These are phyloP conservation scores for Ceuthmochares aereus DNA, from an alignment of 2,113 vertebrate genomes.

Conservation along the genomic window DNA sequence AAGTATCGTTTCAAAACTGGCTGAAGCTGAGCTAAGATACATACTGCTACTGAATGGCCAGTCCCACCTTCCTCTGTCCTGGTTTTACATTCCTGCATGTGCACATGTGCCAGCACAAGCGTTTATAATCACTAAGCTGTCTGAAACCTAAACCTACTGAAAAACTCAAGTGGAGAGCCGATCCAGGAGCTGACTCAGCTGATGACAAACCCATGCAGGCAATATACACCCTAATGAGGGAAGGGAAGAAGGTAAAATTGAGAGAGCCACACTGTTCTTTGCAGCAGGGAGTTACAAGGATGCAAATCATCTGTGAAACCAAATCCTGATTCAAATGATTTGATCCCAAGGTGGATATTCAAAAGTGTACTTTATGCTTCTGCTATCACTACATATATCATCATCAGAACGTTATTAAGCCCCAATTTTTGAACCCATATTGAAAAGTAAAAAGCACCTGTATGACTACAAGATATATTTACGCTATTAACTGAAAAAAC, in stretches of 20 bases:
- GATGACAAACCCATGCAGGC: background rate
- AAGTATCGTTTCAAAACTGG: background rate
- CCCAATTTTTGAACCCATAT: background rate
- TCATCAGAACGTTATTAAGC: background rate
- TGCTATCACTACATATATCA: background rate
- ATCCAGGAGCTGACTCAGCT: background rate
- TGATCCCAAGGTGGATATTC: background rate
- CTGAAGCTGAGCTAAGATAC: background rate
- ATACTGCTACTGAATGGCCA: background rate
- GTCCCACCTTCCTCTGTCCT: background rate
- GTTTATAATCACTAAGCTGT: background rate
- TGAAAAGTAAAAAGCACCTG: background rate
- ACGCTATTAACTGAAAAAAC: background rate
- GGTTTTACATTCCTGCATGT: background rate
- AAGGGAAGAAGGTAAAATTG: background rate
- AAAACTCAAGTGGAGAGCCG: background rate
- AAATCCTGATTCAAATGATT: background rate
- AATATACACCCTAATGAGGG: background rate
- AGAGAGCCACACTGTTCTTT: background rate
- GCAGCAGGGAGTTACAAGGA: background rate
- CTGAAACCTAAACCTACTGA: background rate
- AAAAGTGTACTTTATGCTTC: background rate
- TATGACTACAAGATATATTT: background rate
- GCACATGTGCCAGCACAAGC: background rate
- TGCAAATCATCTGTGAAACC: background rate